Evolutionary conservation across 2,888 invertebrate species (phyloP).

Genomic region (Pristionchus mayeri): DNA sequence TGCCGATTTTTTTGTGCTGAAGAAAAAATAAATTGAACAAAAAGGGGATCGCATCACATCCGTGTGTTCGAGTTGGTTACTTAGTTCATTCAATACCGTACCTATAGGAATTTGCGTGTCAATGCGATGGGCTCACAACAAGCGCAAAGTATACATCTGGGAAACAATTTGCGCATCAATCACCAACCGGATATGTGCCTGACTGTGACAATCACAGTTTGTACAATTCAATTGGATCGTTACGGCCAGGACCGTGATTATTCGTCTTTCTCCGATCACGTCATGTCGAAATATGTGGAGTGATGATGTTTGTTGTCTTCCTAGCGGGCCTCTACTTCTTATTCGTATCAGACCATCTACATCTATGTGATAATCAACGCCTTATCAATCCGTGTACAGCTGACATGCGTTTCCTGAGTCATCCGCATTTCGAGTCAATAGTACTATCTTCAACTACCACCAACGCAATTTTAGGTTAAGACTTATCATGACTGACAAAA

Average conservation of each 20-base stretch:
- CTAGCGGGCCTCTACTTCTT: neutral
- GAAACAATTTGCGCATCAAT: neutral
- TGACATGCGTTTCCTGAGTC: neutral
- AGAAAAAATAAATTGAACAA: no score
- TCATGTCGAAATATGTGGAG: neutral
- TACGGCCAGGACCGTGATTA: neutral
- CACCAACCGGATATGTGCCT: no score
- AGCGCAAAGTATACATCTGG: neutral
- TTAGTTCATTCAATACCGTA: neutral
- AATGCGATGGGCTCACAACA: neutral
- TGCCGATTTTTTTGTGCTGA: no score
- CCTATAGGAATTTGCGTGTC: neutral
- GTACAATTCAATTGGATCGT: neutral
- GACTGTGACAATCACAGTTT: neutral
- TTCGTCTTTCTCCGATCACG: neutral
- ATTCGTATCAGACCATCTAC: neutral
- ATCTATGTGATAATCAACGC: neutral
- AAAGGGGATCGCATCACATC: neutral
- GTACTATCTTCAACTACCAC: no score
- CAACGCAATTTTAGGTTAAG: no score
- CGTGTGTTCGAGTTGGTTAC: neutral
- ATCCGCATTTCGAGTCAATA: neutral
- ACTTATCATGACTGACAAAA: no score
- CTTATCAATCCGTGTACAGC: constrained; percentile 7
- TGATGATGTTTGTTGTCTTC: neutral